These are phyloP conservation scores for Cardinalis cardinalis DNA, from an alignment of 2,113 vertebrate species.

Conservation along the genomic window DNA sequence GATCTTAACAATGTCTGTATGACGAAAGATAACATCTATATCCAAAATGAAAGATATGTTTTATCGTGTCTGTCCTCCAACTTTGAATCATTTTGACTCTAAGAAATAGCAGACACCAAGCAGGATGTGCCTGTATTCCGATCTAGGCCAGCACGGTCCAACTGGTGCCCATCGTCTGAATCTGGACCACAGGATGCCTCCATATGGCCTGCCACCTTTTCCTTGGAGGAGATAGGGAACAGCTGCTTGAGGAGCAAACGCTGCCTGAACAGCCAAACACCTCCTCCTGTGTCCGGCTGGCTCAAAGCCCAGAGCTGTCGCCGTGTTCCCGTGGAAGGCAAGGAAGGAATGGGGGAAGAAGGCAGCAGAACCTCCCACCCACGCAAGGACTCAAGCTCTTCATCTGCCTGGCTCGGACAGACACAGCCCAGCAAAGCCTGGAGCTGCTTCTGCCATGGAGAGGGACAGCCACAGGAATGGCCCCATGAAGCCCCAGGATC, in stretches of 20 bases:
- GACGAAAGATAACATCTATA: background rate
- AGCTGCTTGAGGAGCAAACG: constrained; percentile 53
- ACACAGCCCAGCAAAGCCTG: background rate
- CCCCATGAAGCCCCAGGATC: background rate
- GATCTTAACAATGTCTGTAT: background rate
- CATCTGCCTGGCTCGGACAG: background rate
- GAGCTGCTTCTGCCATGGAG: background rate
- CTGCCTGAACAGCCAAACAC: constrained; percentile 54
- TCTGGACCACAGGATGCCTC: constrained; percentile 56
- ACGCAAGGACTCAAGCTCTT: constrained; percentile 14
- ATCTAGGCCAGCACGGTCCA: constrained; percentile 23
- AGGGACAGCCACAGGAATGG: background rate
- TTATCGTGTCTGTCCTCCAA: constrained; percentile 1
- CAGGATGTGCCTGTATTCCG: background rate
- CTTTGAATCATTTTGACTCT: background rate
- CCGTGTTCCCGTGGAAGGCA: constrained; percentile 14
- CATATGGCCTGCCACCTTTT: constrained; percentile 65
- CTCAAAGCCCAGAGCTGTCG: constrained; percentile 41
- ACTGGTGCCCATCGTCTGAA: constrained; percentile 30
- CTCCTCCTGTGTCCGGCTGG: constrained; percentile 61
- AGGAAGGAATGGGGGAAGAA: constrained; percentile 4
- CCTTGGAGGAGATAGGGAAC: constrained; percentile 59
- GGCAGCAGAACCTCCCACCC: constrained; percentile 43
- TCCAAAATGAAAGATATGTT: background rate
- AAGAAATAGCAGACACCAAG: constrained; percentile 16